phyloP scores from a whole-genome alignment of 1,140 invertebrate species.

The Drosophila dunni region DNA sequence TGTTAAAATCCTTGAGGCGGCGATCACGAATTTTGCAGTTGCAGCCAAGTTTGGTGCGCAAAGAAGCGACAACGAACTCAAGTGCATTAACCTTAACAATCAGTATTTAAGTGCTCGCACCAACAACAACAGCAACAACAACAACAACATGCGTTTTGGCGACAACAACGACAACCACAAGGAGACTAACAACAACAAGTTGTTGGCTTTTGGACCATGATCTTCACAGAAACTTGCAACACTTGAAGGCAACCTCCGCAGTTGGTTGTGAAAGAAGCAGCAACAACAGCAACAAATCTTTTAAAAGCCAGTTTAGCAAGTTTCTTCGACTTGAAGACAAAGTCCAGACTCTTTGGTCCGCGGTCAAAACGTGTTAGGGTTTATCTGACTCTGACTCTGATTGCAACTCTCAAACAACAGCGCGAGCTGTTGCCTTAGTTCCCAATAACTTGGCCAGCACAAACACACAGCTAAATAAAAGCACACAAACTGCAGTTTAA shows the following conservation, averaged over 20 bases:
- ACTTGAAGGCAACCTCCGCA: slow-evolving; percentile 59
- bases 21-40: slow-evolving; percentile 8
- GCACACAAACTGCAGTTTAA: slow-evolving; percentile 7
- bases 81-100: slow-evolving; percentile 81
- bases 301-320: slow-evolving; percentile 73
- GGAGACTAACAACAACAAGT: slow-evolving; percentile 63
- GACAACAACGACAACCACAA: slow-evolving; percentile 60
- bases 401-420: slow-evolving; percentile 12
- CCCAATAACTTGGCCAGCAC: slow-evolving; percentile 3
- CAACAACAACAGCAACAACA: slow-evolving; percentile 47
- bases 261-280: slow-evolving; percentile 51
- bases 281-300: slow-evolving; percentile 33
- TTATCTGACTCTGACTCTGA: slow-evolving; percentile 34
- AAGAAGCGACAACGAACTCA: slow-evolving; percentile 80
- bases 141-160: slow-evolving; percentile 38
- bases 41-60: slow-evolving; percentile 70
- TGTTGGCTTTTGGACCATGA: slow-evolving; percentile 66
- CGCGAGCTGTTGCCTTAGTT: slow-evolving; percentile 4
- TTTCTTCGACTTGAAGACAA: slow-evolving; percentile 57
- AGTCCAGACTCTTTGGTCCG: slow-evolving; percentile 33
- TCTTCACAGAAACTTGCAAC: slow-evolving; percentile 74
- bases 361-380: slow-evolving; percentile 56
- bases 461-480: too few species aligned
- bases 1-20: slow-evolving; percentile 48
- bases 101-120: slow-evolving; percentile 73